Percentiles rank a stretch among this genome's conserved stretches.
Evolutionary conservation across 30 jellyfish, hydroid and myxozoan genomes (phyloP).

Genomic region (Phacellophora camtschatica): DNA sequence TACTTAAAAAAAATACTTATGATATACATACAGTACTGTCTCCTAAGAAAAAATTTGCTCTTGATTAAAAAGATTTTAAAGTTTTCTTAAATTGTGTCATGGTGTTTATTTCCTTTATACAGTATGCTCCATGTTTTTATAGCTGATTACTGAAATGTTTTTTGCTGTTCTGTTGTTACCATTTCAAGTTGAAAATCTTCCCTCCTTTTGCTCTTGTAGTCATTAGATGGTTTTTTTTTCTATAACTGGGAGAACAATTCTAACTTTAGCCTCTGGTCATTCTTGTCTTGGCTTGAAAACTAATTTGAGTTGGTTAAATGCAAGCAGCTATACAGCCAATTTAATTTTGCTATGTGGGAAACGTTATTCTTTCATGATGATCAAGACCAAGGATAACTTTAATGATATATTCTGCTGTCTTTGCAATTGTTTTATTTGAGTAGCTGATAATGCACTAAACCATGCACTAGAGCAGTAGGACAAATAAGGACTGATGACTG

Average conservation of each 20-base stretch:
- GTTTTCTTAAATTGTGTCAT: slow-evolving; percentile 21
- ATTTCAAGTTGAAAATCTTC: slow-evolving; percentile 29
- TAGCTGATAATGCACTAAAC: slow-evolving; percentile 53
- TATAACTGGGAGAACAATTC: slow-evolving; percentile 30
- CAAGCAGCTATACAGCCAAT: slow-evolving; percentile 52
- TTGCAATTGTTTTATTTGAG: slow-evolving; percentile 47
- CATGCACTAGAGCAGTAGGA: slow-evolving; percentile 66
- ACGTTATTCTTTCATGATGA: slow-evolving; percentile 44
- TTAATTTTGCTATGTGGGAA: slow-evolving; percentile 56
- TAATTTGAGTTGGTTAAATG: slow-evolving; percentile 19
- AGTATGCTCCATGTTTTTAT: slow-evolving; percentile 19
- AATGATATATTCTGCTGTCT: slow-evolving; percentile 46
- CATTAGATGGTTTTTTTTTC: slow-evolving; percentile 25
- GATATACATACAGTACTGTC: too few relatives aligned
- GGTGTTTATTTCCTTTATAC: slow-evolving; percentile 28
- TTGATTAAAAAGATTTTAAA: background rate
- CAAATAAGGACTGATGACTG: slow-evolving; percentile 50
- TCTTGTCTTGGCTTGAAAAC: slow-evolving; percentile 45
- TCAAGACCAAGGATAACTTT: slow-evolving; percentile 36
- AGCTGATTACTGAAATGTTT: slow-evolving; percentile 21
- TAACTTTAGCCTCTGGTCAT: slow-evolving; percentile 42
- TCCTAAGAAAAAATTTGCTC: background rate
- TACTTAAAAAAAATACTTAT: background rate
- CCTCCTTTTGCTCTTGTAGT: slow-evolving; percentile 26
- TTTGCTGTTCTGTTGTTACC: slow-evolving; percentile 37